Conservation (phyloP, 1,140 invertebrate genomes). For the Papilio aristodemus region DNA sequence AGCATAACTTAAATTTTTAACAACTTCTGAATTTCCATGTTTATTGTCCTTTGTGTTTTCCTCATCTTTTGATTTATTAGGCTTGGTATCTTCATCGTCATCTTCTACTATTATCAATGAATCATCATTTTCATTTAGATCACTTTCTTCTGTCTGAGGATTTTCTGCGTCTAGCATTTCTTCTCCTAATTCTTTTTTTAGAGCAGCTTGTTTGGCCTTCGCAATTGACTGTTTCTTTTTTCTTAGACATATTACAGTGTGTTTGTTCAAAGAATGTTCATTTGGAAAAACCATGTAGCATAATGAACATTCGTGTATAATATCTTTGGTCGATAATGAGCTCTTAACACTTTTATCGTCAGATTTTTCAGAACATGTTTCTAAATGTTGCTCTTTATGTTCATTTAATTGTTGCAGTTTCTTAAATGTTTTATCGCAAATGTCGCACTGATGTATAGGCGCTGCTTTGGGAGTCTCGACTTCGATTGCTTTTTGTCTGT, state of each 20-base stretch:
- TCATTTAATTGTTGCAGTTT: slow-evolving; percentile 75
- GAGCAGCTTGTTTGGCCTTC: slow-evolving; percentile 48
- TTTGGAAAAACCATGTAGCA: slow-evolving; percentile 81
- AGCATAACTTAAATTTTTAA: neutral
- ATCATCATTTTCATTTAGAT: slow-evolving; percentile 39
- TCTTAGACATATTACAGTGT: slow-evolving; percentile 66
- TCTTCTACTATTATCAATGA: slow-evolving; percentile 35
- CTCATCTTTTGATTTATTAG: slow-evolving; percentile 35
- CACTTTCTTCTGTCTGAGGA: slow-evolving; percentile 34
- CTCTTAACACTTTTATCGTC: slow-evolving; percentile 72
- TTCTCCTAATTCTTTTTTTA: slow-evolving; percentile 31
- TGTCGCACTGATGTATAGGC: slow-evolving; percentile 61
- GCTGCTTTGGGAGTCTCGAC: slow-evolving; percentile 44
- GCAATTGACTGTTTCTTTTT: slow-evolving; percentile 70
- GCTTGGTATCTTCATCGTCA: slow-evolving; percentile 18
- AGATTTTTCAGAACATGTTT: slow-evolving; percentile 71
- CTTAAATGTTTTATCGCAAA: slow-evolving; percentile 76
- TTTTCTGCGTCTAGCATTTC: slow-evolving; percentile 38
- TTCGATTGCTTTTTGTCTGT: slow-evolving; percentile 53
- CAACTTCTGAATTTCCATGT: neutral
- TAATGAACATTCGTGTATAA: slow-evolving; percentile 78
- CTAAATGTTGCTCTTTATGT: slow-evolving; percentile 76
- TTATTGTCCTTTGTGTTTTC: slow-evolving; percentile 8
- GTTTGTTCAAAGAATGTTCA: slow-evolving; percentile 77
- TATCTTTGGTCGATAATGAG: slow-evolving; percentile 73